Evolutionary conservation across 2,113 vertebrate genomes (phyloP).

Genomic region (Bettongia penicillata): DNA sequence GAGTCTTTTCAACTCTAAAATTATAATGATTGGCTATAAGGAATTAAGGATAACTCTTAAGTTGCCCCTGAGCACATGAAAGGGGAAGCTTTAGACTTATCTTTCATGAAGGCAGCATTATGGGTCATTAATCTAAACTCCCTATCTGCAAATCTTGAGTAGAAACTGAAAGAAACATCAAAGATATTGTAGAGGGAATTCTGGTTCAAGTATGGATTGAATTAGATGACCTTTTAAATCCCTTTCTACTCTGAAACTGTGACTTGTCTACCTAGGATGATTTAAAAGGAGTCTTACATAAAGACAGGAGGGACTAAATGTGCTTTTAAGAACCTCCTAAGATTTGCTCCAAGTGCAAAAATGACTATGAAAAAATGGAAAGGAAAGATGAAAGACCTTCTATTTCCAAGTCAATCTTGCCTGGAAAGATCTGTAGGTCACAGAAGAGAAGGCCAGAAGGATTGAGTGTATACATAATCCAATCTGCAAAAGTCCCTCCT

Average conservation of each 20-base stretch:
- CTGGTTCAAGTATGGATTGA: not conserved
- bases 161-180: not conserved
- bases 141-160: not conserved
- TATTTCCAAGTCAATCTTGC: not conserved
- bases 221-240: not conserved
- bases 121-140: not conserved
- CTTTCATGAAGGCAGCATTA: not conserved
- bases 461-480: not conserved
- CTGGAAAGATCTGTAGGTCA: not conserved
- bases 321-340: not conserved
- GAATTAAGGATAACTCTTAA: not conserved
- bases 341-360: slow-evolving; percentile 4
- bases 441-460: not conserved
- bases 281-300: not conserved
- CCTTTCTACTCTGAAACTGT: not conserved
- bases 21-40: not conserved
- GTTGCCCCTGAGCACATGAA: not conserved
- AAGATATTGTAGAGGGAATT: not conserved
- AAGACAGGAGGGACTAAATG: not conserved
- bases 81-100: not conserved
- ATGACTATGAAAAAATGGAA: not conserved
- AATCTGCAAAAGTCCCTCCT: not conserved
- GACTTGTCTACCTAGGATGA: not conserved
- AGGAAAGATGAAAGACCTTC: not conserved
- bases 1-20: not conserved